Percentiles rank a stretch among this genome's conserved stretches.
Evolutionary conservation across 2,888 invertebrate genomes (phyloP).

Genomic region (Acleris holmiana): DNA sequence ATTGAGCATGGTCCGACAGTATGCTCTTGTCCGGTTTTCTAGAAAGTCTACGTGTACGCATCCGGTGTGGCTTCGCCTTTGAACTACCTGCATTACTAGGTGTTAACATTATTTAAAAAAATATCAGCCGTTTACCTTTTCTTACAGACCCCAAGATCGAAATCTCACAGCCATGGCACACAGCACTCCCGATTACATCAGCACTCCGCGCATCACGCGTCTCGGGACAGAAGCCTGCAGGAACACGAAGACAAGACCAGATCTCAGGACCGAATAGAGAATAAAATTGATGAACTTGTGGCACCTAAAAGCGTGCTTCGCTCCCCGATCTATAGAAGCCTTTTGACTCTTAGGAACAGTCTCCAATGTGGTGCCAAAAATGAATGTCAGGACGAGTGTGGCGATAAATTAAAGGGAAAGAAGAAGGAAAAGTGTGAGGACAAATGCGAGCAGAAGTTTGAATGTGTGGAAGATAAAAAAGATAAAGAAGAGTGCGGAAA

Average conservation of each 20-base stretch:
- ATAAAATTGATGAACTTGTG: background rate
- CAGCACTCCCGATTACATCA: too few species aligned
- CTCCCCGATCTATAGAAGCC: conserved; percentile 51
- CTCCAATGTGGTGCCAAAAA: conserved; percentile 52
- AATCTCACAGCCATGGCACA: too few species aligned
- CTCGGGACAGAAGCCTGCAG: too few species aligned
- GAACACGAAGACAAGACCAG: background rate
- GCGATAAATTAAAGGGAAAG: conserved; percentile 31
- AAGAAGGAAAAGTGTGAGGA: conserved; percentile 46
- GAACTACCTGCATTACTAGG: too few species aligned
- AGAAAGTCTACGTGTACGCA: too few species aligned
- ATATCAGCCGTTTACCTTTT: too few species aligned
- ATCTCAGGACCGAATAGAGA: background rate
- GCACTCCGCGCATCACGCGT: too few species aligned
- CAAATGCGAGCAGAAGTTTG: conserved; percentile 48
- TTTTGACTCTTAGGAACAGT: conserved; percentile 48
- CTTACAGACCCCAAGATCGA: too few species aligned
- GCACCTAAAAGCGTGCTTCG: background rate
- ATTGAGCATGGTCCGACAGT: too few species aligned
- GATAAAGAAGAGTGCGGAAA: conserved; percentile 39
- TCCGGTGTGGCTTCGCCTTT: too few species aligned
- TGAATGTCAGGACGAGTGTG: conserved; percentile 52
- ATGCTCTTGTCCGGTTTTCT: too few species aligned
- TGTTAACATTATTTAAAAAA: too few species aligned
- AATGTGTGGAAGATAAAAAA: conserved; percentile 45